phyloP scores from a whole-genome alignment of 2,888 invertebrate species.

The Penaeus monodon region DNA sequence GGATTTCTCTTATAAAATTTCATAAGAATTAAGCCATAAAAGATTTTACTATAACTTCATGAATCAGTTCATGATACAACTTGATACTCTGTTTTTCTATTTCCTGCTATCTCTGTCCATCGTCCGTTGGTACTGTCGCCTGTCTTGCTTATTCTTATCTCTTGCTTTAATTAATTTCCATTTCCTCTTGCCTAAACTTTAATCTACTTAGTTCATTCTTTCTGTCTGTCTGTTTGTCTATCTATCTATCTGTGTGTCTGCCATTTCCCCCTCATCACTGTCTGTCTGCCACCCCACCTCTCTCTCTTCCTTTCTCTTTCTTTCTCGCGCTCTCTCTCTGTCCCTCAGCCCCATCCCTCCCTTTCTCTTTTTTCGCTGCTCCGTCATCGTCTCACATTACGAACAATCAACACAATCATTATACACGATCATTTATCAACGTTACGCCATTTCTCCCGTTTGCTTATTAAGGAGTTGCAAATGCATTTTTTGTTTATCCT shows the following conservation, averaged over 20 bases:
- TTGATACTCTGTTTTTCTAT: too few species aligned
- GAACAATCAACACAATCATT: too few species aligned
- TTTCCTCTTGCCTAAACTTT: not conserved
- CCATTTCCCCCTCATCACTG: not conserved
- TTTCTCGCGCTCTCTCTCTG: not conserved
- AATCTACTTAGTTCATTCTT: not conserved
- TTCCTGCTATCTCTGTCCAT: not conserved
- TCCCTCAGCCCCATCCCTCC: too few species aligned
- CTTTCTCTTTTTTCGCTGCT: too few species aligned
- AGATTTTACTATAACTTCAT: too few species aligned
- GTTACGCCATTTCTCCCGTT: not conserved
- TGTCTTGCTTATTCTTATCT: not conserved
- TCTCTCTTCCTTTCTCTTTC: slow-evolving; percentile 10
- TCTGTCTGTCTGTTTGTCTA: not conserved
- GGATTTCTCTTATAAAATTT: too few species aligned
- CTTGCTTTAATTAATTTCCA: not conserved
- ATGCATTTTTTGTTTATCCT: too few species aligned
- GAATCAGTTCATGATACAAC: too few species aligned
- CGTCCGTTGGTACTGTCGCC: not conserved
- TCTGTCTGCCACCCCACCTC: not conserved
- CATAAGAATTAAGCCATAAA: too few species aligned
- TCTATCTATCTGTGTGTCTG: not conserved
- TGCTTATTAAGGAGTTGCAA: too few species aligned
- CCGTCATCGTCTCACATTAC: too few species aligned
- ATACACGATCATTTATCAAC: too few species aligned